Percentiles rank a stretch among this genome's conserved stretches.
Conservation (phyloP, 30 jellyfish, hydroid and myxozoan genomes). For the Sanderia malayensis region DNA sequence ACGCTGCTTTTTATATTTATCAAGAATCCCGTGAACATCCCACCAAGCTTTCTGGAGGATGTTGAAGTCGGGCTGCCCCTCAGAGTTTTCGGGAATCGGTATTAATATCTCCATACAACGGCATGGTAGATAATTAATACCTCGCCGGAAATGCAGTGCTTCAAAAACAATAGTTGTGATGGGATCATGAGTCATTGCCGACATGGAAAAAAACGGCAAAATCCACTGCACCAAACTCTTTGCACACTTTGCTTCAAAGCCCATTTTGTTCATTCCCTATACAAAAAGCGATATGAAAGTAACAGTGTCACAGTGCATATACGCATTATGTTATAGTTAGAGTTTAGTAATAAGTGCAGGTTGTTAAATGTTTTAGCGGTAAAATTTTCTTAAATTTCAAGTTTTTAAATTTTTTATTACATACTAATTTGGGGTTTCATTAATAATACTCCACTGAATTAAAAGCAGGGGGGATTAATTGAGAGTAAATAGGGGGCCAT, state of each 20-base stretch:
- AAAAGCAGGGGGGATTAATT: too few relatives aligned
- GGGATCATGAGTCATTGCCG: slow-evolving; percentile 10
- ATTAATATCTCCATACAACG: slow-evolving; percentile 14
- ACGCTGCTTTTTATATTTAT: not conserved
- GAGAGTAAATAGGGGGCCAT: too few relatives aligned
- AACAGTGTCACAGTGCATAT: too few relatives aligned
- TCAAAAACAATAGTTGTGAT: slow-evolving; percentile 5
- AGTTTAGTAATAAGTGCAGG: too few relatives aligned
- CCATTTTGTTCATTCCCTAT: not conserved
- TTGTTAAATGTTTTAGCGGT: too few relatives aligned
- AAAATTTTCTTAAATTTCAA: too few relatives aligned
- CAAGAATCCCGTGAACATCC: not conserved
- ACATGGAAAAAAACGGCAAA: not conserved
- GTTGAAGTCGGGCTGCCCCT: not conserved
- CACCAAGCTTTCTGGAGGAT: not conserved
- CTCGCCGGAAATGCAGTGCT: slow-evolving; percentile 15
- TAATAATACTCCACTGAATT: too few relatives aligned
- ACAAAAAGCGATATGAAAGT: too few relatives aligned
- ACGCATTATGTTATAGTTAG: too few relatives aligned
- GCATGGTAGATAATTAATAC: slow-evolving; percentile 6
- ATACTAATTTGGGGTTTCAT: too few relatives aligned
- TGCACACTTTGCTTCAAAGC: too few relatives aligned
- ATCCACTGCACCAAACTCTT: not conserved
- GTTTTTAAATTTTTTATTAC: too few relatives aligned
- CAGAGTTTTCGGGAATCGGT: not conserved